Conservation (phyloP, 2,797 vertebrate genomes). For the Melanogrammus aeglefinus region DNA sequence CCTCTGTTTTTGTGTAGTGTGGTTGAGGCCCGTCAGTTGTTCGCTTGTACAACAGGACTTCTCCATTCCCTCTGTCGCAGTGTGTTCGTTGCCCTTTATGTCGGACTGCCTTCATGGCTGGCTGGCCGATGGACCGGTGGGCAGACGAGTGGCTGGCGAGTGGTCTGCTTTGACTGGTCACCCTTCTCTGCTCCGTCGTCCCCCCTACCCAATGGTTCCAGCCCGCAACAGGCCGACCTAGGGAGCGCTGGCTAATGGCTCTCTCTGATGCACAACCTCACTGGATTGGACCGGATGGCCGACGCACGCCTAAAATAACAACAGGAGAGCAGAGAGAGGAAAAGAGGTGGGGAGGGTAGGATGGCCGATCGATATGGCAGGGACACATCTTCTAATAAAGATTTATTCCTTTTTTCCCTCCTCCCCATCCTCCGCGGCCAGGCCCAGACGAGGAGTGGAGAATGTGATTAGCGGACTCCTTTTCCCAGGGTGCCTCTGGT, state of each 20-base stretch:
- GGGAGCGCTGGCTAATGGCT: conserved; percentile 71
- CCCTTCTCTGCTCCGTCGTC: conserved; percentile 59
- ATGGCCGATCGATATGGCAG: conserved; percentile 72
- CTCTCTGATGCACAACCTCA: conserved; percentile 72
- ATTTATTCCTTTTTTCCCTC: conserved; percentile 64
- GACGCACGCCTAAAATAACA: conserved; percentile 76
- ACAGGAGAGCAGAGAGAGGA: conserved; percentile 63
- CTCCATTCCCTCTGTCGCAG: conserved; percentile 18
- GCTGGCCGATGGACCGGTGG: conserved; percentile 22
- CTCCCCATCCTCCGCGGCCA: conserved; percentile 59
- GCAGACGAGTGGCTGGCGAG: neutral
- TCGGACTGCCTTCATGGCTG: conserved; percentile 40
- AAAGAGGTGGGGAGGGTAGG: conserved; percentile 53
- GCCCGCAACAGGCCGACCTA: conserved; percentile 63
- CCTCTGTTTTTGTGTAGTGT: conserved; percentile 13
- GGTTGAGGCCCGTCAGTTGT: neutral
- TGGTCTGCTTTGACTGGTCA: neutral
- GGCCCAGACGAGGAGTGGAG: conserved; percentile 58
- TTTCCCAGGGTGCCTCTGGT: conserved; percentile 67
- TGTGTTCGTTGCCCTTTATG: conserved; percentile 27
- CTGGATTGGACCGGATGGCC: conserved; percentile 74
- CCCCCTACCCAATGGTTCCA: conserved; percentile 50
- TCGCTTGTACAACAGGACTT: neutral
- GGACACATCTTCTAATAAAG: conserved; percentile 77
- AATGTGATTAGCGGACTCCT: conserved; percentile 72